Conservation (phyloP, 2,888 invertebrate species). For the Ectemnius continuus region DNA sequence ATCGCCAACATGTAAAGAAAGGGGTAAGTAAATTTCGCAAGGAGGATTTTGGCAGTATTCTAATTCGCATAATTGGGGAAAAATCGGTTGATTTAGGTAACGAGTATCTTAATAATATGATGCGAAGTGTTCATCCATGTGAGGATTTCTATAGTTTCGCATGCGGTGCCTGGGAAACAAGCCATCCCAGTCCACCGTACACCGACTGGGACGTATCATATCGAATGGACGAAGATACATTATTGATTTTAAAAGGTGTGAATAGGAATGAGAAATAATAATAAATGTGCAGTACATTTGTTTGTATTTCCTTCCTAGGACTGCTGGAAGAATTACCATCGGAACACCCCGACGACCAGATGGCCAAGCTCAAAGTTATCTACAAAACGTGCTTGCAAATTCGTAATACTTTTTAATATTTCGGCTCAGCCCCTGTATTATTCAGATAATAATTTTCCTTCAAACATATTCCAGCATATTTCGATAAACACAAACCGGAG, state of each 20-base stretch:
- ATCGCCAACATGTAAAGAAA: not conserved
- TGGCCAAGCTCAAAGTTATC: not conserved
- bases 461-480: too few species aligned
- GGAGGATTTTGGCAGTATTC: too few species aligned
- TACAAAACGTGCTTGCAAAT: not conserved
- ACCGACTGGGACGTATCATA: not conserved
- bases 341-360: not conserved
- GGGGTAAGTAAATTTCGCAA: not conserved
- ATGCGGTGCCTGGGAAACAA: not conserved
- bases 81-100: not conserved
- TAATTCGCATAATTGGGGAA: too few species aligned
- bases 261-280: too few species aligned
- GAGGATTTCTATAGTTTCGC: constrained; percentile 4
- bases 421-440: too few species aligned
- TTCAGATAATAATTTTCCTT: too few species aligned
- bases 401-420: not conserved
- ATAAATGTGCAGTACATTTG: too few species aligned
- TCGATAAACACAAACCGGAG: too few species aligned
- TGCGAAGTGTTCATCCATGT: not conserved
- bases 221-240: not conserved
- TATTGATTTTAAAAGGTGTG: not conserved
- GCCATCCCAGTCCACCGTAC: not conserved
- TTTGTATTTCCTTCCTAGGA: not conserved
- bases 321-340: not conserved
- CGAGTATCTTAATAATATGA: not conserved